These are phyloP conservation scores for Mionectes olivaceus DNA, from an alignment of 2,797 vertebrate genomes.

Conservation along the genomic window DNA sequence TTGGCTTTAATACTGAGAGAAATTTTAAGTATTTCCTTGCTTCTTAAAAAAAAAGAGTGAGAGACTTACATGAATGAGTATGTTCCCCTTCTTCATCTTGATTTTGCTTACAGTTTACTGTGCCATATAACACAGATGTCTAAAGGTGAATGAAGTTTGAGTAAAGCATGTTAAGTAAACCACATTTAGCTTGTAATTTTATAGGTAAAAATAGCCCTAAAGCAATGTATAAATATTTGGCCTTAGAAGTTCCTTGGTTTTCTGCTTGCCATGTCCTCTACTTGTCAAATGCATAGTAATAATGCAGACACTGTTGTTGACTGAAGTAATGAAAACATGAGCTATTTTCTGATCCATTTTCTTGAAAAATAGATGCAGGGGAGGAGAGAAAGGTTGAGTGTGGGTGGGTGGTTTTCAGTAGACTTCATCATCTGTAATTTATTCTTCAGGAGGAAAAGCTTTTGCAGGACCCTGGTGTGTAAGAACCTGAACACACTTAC, in stretches of 20 bases:
- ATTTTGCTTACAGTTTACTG: constrained; percentile 12
- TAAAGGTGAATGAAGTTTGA: constrained; percentile 29
- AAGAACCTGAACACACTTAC: constrained; percentile 35
- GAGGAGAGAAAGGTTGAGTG: constrained; percentile 1
- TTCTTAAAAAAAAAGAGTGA: background rate
- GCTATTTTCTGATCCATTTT: constrained; percentile 12
- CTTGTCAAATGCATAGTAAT: background rate
- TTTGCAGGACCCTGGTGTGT: constrained; percentile 36
- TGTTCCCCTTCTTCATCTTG: constrained; percentile 22
- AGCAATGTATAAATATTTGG: background rate
- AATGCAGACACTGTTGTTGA: background rate
- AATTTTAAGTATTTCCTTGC: constrained; percentile 50
- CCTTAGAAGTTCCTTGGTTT: background rate
- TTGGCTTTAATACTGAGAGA: constrained; percentile 36
- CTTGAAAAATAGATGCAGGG: constrained; percentile 22
- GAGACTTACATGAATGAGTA: background rate
- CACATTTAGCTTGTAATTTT: constrained; percentile 17
- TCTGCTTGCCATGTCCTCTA: background rate
- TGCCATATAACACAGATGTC: constrained; percentile 31
- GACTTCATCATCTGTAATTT: constrained; percentile 2
- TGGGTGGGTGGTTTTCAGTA: constrained; percentile 25
- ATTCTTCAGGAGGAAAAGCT: constrained; percentile 48
- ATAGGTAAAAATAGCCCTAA: constrained; percentile 16
- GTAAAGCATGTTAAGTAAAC: constrained; percentile 4
- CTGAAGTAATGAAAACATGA: constrained; percentile 6